Base-by-base conservation (phyloP, 2,888 invertebrate genomes). In the Eubasilissa splendida region DNA sequence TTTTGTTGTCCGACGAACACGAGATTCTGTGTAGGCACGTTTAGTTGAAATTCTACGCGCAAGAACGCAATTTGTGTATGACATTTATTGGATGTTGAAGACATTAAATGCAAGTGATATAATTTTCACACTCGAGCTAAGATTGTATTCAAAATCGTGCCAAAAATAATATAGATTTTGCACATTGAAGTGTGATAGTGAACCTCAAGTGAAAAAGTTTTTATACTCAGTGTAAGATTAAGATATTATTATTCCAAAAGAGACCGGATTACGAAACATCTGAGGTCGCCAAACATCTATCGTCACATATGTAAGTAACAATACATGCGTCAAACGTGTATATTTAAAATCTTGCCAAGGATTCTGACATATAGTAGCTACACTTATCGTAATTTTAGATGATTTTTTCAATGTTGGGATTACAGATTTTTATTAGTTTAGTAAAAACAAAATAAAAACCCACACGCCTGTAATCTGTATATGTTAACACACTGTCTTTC, bases 311-410 rank as follows among this genome's bases (percentile, higher is more conserved):
- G 77, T 77, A 58, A 77, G 77, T 77, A 68, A 77, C 66, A 77
- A 77, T 77, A 77, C 42, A 33, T 73, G 71, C 54, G 22, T 31
- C 71, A 73, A 56, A 73, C 14, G 7, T 58, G 50, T 68, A 54
- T 77, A 77, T 77, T 77, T 77, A 68, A 65, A 66, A 56, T 54
- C 68, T 76, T 77, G 66, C 68, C 77, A 77, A 77, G 77, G 68
- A 68, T 68, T 65, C 54, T 54, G 50, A 58, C 68, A 66, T 42
- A 42, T 42, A 42, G 42, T 42, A 42, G 42, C 42, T 42, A 42
- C 7, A 42, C 42, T 42, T 42, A 42, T 42, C 7, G 42, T 42
- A 42, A 42, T 42, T 42, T 42, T 42, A 42, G 42, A 42, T 65
- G n/a, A 22, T 54, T 14, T 70, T 54, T 70, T 53, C 70, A 33